Evolutionary conservation across 2,797 vertebrate species (phyloP).

Genomic region (Myotis vivesi): DNA sequence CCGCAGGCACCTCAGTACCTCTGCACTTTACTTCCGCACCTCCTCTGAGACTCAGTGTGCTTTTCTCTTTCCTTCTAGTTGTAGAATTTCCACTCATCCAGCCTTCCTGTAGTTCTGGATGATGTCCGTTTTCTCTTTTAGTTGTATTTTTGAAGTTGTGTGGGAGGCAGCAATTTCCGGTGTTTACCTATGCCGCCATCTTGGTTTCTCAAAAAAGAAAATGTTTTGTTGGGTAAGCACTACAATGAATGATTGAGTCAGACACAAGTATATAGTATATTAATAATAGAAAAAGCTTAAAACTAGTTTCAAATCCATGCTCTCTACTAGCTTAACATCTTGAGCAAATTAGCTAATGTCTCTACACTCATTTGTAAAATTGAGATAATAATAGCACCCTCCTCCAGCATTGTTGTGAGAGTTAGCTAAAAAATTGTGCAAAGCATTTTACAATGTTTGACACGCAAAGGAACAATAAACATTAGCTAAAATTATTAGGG

Average conservation of each 20-base stretch:
- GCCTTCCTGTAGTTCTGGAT: too few species aligned
- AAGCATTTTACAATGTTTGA: neutral
- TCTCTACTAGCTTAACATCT: neutral
- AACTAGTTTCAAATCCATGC: neutral
- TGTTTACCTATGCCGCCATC: too few species aligned
- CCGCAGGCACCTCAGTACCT: too few species aligned
- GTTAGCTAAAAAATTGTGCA: neutral
- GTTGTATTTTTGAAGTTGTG: too few species aligned
- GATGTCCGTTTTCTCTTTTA: too few species aligned
- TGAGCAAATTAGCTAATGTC: neutral
- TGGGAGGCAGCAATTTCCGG: too few species aligned
- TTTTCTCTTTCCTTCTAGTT: too few species aligned
- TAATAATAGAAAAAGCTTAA: neutral
- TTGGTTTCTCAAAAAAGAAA: too few species aligned
- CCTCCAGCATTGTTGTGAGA: neutral
- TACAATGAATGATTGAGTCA: neutral
- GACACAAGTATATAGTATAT: neutral
- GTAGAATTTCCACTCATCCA: too few species aligned
- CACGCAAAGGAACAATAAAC: neutral
- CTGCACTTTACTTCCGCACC: too few species aligned
- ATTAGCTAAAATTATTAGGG: neutral
- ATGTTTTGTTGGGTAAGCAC: neutral
- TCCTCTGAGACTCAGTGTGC: too few species aligned
- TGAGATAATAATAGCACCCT: neutral
- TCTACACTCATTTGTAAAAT: neutral